Percentiles rank a stretch among this genome's conserved stretches.
These are phyloP conservation scores for Drosophila kanapiae DNA, from an alignment of 1,140 invertebrate genomes.

Conservation along the genomic window DNA sequence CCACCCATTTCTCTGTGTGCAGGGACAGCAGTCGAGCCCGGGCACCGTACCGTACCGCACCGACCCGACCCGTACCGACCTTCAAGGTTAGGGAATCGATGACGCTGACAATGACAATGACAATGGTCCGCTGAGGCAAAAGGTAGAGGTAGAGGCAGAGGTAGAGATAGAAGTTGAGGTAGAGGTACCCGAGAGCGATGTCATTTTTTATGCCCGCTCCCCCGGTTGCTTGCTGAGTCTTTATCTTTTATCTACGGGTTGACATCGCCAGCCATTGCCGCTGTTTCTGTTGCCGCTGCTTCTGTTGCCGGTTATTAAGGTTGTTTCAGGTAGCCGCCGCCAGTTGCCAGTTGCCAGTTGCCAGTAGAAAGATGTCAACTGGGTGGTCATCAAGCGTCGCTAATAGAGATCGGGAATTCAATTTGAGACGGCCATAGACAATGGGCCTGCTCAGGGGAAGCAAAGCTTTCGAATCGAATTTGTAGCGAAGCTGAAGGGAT, in stretches of 20 bases:
- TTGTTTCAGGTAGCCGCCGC: constrained; percentile 62
- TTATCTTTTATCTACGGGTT: constrained; percentile 64
- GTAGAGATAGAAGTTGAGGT: background rate
- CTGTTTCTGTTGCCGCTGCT: constrained; percentile 17
- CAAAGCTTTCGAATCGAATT: constrained; percentile 30
- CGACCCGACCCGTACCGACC: constrained; percentile 21
- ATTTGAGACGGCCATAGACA: constrained; percentile 38
- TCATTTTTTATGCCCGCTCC: constrained; percentile 63
- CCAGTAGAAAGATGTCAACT: constrained; percentile 44
- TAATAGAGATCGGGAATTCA: constrained; percentile 61
- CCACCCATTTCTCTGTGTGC: constrained; percentile 29
- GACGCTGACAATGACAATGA: constrained; percentile 45
- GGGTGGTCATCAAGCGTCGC: constrained; percentile 63
- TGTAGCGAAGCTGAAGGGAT: constrained; percentile 19
- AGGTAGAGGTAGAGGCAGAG: background rate
- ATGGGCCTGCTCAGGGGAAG: constrained; percentile 1
- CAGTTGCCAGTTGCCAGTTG: constrained; percentile 20
- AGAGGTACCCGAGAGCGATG: constrained; percentile 32
- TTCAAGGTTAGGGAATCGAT: constrained; percentile 43
- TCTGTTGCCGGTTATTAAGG: constrained; percentile 38
- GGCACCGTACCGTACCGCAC: background rate
- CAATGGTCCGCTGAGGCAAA: constrained; percentile 17
- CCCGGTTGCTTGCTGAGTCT: constrained; percentile 40
- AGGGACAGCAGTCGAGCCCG: constrained; percentile 20
- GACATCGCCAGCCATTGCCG: constrained; percentile 60